Percentiles rank a stretch among this genome's conserved stretches.
Conservation (phyloP, 2,113 vertebrate genomes). For the Mesitornis unicolor region DNA sequence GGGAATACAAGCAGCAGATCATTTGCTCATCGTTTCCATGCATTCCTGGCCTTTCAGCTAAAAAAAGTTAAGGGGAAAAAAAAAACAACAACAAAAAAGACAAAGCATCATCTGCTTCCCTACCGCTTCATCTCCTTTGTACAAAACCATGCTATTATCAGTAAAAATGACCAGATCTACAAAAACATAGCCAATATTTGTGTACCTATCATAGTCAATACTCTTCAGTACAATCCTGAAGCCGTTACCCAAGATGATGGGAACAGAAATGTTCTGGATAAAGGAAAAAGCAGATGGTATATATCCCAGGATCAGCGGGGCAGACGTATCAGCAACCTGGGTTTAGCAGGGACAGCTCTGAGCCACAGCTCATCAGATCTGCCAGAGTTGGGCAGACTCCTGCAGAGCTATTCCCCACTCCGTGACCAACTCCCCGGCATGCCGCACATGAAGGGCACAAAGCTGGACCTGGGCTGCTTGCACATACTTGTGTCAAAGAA, state of each 20-base stretch:
- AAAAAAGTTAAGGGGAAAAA: background rate
- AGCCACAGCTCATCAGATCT: background rate
- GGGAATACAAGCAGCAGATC: background rate
- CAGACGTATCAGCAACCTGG: background rate
- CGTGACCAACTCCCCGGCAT: fast-evolving
- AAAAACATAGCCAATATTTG: background rate
- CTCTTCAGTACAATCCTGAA: background rate
- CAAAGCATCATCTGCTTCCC: background rate
- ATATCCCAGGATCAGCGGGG: background rate
- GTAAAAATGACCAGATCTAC: background rate
- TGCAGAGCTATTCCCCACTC: background rate
- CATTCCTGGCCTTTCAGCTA: background rate
- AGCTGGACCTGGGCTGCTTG: background rate
- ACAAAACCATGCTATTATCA: background rate
- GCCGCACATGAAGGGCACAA: fast-evolving
- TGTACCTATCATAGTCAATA: fast-evolving
- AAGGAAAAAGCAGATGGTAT: background rate
- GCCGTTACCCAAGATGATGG: background rate
- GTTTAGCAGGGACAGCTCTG: background rate
- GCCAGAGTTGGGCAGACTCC: background rate
- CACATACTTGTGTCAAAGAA: fast-evolving
- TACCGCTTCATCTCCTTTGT: background rate
- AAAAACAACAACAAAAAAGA: background rate
- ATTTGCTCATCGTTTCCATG: background rate
- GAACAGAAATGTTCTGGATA: background rate